These are phyloP conservation scores for Chrysopa pallens DNA, from an alignment of 1,140 invertebrate species.

Conservation along the genomic window DNA sequence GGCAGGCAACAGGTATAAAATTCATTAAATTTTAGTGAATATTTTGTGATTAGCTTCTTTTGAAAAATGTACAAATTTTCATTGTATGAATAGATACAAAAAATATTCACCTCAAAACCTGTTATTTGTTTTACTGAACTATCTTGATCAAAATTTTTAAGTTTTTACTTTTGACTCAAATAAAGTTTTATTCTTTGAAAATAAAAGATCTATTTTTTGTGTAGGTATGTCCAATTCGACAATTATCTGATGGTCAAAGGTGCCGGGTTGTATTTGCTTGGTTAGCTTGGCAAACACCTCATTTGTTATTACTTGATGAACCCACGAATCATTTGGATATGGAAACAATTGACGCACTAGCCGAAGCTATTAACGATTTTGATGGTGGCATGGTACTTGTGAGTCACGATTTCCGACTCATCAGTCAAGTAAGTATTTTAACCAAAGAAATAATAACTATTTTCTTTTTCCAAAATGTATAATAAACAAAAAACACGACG, in stretches of 20 bases:
- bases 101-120: no score
- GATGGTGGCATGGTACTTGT: conserved; percentile 96
- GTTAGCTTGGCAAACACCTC: conserved; percentile 87
- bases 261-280: conserved; percentile 98
- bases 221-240: conserved; percentile 89
- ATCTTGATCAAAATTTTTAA: no score
- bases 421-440: conserved; percentile 66
- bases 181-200: no score
- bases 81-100: no score
- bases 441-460: not conserved
- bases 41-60: no score
- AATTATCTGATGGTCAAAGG: conserved; percentile 93
- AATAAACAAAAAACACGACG: no score
- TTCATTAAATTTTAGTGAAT: not conserved
- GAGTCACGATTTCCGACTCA: conserved; percentile 95
- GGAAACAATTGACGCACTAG: conserved; percentile 97
- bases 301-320: conserved; percentile 88
- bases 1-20: conserved; percentile 77
- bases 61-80: no score
- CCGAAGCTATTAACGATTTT: conserved; percentile 94
- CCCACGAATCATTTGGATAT: conserved; percentile 99
- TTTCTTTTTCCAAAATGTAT: not conserved
- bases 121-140: no score
- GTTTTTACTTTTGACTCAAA: no score
- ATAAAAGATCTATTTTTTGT: no score